These are phyloP conservation scores for Menura novaehollandiae DNA, from an alignment of 2,113 vertebrate species.

Conservation along the genomic window DNA sequence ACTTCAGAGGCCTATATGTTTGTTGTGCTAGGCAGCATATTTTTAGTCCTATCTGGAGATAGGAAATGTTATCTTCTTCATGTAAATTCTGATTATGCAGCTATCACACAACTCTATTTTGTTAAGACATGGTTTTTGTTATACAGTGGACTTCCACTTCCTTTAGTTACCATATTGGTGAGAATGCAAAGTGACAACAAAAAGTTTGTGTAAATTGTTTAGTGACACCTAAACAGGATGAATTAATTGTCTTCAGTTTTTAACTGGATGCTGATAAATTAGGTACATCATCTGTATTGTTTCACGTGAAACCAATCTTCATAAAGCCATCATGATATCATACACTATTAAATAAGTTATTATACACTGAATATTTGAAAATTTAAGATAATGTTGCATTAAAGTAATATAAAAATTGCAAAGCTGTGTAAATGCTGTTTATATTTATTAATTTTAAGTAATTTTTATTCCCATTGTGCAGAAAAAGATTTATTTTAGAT, in stretches of 20 bases:
- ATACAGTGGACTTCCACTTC: not conserved
- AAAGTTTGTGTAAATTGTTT: not conserved
- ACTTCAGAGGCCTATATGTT: not conserved
- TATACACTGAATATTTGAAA: not conserved
- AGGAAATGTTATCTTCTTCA: not conserved
- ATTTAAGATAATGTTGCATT: not conserved
- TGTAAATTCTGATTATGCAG: not conserved
- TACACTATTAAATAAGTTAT: not conserved
- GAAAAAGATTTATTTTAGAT: not conserved
- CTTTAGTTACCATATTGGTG: not conserved
- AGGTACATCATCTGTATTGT: not conserved
- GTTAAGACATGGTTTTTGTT: not conserved
- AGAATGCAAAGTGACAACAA: not conserved
- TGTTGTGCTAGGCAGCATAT: not conserved
- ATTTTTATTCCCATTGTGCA: not conserved
- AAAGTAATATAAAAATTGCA: not conserved
- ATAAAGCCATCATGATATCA: not conserved
- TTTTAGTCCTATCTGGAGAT: not conserved
- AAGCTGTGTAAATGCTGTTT: not conserved
- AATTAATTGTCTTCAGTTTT: not conserved
- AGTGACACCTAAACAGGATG: not conserved
- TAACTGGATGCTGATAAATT: not conserved
- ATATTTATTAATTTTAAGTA: not conserved
- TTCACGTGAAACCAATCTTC: not conserved
- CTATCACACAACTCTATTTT: not conserved